Conservation (phyloP, 2,888 invertebrate species). For the Papilio gigon region DNA sequence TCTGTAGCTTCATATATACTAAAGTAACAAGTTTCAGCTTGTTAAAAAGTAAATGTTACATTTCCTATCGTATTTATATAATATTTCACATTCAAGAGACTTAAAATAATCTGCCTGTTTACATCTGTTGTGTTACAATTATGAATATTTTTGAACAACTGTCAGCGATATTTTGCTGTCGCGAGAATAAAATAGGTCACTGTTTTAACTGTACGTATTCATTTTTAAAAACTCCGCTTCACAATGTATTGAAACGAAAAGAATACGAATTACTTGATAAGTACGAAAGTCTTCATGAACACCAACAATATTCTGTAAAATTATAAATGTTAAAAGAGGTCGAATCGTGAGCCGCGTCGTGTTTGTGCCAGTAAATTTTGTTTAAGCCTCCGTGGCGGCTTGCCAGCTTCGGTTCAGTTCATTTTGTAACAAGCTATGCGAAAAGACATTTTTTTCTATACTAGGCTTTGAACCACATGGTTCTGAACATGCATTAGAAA, state of each 20-base stretch:
- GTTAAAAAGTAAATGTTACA: too few species aligned
- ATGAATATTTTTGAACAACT: constrained; percentile 3
- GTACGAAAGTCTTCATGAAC: constrained; percentile 12
- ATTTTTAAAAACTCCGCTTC: not conserved
- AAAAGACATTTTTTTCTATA: constrained; percentile 16
- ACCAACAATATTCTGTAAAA: constrained; percentile 13
- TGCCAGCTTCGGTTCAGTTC: constrained; percentile 56
- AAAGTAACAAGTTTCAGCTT: too few species aligned
- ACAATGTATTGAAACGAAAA: not conserved
- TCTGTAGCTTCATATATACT: too few species aligned
- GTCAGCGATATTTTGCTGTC: constrained; percentile 10
- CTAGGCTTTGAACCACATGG: not conserved
- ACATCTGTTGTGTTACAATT: not conserved
- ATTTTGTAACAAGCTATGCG: constrained; percentile 25
- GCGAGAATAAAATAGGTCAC: not conserved
- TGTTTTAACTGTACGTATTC: constrained; percentile 5
- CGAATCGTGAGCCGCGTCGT: constrained; percentile 15
- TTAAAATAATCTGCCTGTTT: not conserved
- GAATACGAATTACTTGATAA: constrained; percentile 18
- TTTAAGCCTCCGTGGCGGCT: constrained; percentile 69
- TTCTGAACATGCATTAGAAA: not conserved
- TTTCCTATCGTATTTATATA: too few species aligned
- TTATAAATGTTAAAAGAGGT: constrained; percentile 23
- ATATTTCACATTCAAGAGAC: not conserved
- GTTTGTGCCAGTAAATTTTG: constrained; percentile 74